Base-by-base conservation (phyloP, 2,888 invertebrate species). In the Leptopilina syphax region DNA sequence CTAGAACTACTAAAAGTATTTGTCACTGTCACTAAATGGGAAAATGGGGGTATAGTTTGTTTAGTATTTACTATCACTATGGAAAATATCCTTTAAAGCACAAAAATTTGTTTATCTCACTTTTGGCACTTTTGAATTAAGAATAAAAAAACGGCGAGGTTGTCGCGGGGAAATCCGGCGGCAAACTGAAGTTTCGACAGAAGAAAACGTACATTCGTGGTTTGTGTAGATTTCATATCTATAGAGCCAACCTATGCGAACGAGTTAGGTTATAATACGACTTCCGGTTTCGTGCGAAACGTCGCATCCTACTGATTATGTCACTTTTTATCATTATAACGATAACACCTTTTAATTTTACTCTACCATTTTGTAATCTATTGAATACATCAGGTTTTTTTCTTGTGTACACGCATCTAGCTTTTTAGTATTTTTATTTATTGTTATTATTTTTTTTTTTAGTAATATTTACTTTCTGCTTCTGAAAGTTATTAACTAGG, bases 151-250 rank as follows among this genome's bases (percentile, higher is more conserved):
- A 54, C 54, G 5, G 27, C 73, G 73, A 73, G 18, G 73, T 34
- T 41, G 57, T 57, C 73, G 57, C 57, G 57, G 57, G 41, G 73
- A 73, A 73, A 73, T 57, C 57, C 73, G 57, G 73, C 57, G 73
- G 73, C 57, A 73, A 73, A 73, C 73, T 73, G 57, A 73, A 73
- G 54, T 73, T 57, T 73, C 73, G 73, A 73, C 73, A 73, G 73
- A 73, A 73, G 73, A 70, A 73, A 73, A 73, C 34, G 70, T 54
- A 70, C 70, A 70, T 57, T 73, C 34, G 57, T 73, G 73, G 73
- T 73, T 57, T 34, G 73, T 27, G 57, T 73, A 73, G 34, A 73
- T 54, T 73, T 34, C 73, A 34, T 73, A 73, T 73, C 73, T 70
- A 63, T 70, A 63, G 34, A 34, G 57, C 68, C 68, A 12, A 47